Conservation (phyloP, 1,140 invertebrate genomes). For the Augochlora pura region DNA sequence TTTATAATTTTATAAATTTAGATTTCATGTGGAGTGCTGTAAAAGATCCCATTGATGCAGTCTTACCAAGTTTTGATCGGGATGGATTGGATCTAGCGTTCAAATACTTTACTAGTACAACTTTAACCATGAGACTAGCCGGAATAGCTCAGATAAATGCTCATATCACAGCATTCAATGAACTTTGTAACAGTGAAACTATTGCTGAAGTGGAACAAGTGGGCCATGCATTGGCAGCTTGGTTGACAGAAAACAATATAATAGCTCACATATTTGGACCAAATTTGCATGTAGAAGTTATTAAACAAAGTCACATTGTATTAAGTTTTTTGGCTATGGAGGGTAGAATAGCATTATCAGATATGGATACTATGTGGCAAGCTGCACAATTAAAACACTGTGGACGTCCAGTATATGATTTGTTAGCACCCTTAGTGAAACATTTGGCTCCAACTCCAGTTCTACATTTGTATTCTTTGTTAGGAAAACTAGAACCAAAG, state of each 20-base stretch:
- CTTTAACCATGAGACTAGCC: constrained; percentile 94
- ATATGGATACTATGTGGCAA: constrained; percentile 96
- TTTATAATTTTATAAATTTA: constrained; percentile 63
- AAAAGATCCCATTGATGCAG: constrained; percentile 93
- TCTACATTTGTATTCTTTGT: constrained; percentile 91
- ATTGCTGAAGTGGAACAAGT: constrained; percentile 91
- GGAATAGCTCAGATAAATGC: constrained; percentile 97
- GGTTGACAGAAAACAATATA: constrained; percentile 94
- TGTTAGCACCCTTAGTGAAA: constrained; percentile 93
- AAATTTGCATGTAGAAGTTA: constrained; percentile 96
- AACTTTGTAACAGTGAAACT: constrained; percentile 92
- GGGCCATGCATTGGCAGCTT: constrained; percentile 91
- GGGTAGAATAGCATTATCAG: constrained; percentile 92
- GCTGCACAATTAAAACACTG: constrained; percentile 97
- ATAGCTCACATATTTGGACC: constrained; percentile 97
- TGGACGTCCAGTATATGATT: constrained; percentile 94
- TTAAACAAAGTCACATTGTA: constrained; percentile 96
- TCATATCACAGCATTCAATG: constrained; percentile 94
- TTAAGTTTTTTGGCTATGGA: constrained; percentile 96
- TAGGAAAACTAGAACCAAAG: constrained; percentile 92
- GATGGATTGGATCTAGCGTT: constrained; percentile 95
- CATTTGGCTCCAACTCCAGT: constrained; percentile 93
- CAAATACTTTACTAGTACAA: constrained; percentile 96
- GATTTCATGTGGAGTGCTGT: constrained; percentile 97
- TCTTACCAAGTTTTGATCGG: constrained; percentile 89